Evolutionary conservation across 2,797 vertebrate species (phyloP), one percentile per base, ranked within the genome.

Genomic region (Dipus sagitta): DNA sequence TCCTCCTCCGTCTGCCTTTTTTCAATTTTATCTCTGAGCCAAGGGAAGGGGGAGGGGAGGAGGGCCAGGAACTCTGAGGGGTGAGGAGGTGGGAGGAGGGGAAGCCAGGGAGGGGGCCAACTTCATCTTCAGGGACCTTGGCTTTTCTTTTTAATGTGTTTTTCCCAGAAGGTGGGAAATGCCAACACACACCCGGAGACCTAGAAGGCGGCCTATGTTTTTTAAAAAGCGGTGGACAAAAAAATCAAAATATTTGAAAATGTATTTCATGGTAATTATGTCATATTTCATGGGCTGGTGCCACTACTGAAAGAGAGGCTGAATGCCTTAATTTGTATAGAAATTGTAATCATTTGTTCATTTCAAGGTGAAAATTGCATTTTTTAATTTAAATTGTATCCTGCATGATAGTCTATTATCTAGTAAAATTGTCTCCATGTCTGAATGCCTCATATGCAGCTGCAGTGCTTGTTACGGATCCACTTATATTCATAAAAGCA

Each of bases 281-380:
- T 99, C 99, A 99, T 99, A 99, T 99, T 99, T 99, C 99, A 99
- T 99, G 99, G 99, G 98, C 99, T 98, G 98, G 98, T 99, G 99
- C 98, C 98, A 99, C 99, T 99, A 99, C 99, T 99, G 99, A 99
- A 99, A 99, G 99, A 97, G 99, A 98, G 99, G 99, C 99, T 99
- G 99, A 99, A 99, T 99, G 99, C 99, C 99, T 99, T 99, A 99
- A 99, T 99, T 99, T 99, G 99, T 99, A 99, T 99, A 99, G 99
- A 99, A 99, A 99, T 99, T 99, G 99, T 99, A 99, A 99, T 99
- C 99, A 99, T 99, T 99, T 99, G 99, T 99, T 99, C 99, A 99
- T 99, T 99, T 99, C 99, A 99, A 99, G 99, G 99, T 99, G 99
- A 99, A 99, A 99, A 99, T 99, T 99, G 99, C 99, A 99, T 99